Evolutionary conservation across 2,797 vertebrate species (phyloP).

Genomic region (Typhlichthys eigenmanni): DNA sequence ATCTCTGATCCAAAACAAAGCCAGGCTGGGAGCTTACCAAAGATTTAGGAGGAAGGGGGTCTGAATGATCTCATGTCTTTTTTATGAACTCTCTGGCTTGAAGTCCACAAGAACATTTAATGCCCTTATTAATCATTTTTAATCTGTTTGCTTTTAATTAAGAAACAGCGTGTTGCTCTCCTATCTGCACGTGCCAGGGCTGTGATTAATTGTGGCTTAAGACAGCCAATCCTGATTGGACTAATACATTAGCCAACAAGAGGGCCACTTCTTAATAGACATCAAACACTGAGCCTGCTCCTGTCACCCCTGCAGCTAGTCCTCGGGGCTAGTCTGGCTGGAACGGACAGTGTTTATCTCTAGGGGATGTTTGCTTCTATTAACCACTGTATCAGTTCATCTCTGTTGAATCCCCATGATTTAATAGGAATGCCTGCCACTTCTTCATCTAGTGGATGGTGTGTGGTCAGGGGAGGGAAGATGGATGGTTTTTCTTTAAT

Average conservation of each 20-base stretch:
- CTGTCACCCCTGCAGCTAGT: slow-evolving; percentile 44
- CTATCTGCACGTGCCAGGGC: slow-evolving; percentile 98
- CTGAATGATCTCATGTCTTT: slow-evolving; percentile 71
- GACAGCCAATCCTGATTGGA: slow-evolving; percentile 93
- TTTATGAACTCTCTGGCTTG: slow-evolving; percentile 86
- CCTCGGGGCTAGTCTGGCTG: slow-evolving; percentile 32
- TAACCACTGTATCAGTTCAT: slow-evolving; percentile 33
- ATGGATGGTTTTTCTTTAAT: slow-evolving; percentile 16
- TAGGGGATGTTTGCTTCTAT: slow-evolving; percentile 38
- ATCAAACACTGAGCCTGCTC: slow-evolving; percentile 66
- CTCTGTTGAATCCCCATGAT: slow-evolving; percentile 29
- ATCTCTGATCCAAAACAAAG: slow-evolving; percentile 81
- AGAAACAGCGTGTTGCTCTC: slow-evolving; percentile 97
- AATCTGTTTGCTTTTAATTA: slow-evolving; percentile 99
- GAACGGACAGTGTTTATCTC: slow-evolving; percentile 29
- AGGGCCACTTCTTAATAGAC: slow-evolving; percentile 80
- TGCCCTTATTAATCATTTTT: slow-evolving; percentile 99
- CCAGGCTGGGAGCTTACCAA: slow-evolving; percentile 76
- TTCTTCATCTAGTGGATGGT: slow-evolving; percentile 26
- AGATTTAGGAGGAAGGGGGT: slow-evolving; percentile 72
- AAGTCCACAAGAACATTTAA: slow-evolving; percentile 96
- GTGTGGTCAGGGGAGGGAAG: slow-evolving; percentile 2
- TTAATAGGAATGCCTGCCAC: slow-evolving; percentile 26
- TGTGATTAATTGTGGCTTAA: slow-evolving; percentile 99
- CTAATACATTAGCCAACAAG: slow-evolving; percentile 94